Percentiles rank a stretch among this genome's conserved stretches.
Conservation (phyloP, 64 coral and sea anemone species). For the Montipora foliosa region DNA sequence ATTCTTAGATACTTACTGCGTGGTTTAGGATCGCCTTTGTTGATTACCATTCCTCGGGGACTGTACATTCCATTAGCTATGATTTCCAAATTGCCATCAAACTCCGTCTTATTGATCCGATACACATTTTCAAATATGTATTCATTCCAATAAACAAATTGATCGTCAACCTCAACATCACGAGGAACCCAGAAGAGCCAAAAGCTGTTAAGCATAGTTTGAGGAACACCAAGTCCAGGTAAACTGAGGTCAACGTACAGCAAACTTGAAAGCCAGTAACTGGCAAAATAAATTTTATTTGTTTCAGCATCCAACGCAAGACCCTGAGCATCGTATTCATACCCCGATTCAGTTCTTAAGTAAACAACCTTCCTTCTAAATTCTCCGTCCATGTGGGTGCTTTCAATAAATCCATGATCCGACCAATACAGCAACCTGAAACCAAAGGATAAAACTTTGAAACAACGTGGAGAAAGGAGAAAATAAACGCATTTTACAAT, state of each 20-base stretch:
- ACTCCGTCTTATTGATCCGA: neutral
- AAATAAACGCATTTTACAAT: too few relatives aligned
- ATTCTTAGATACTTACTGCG: neutral
- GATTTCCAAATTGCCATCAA: neutral
- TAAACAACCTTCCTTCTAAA: neutral
- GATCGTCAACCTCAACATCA: constrained; percentile 14
- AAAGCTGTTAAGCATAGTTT: neutral
- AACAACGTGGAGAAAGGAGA: neutral
- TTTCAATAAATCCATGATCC: neutral
- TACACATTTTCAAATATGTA: neutral
- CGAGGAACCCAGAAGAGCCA: neutral
- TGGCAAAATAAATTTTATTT: constrained; percentile 50
- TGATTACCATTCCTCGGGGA: constrained; percentile 8
- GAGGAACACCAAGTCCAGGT: neutral
- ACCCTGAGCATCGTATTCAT: neutral
- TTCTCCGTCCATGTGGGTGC: constrained; percentile 34
- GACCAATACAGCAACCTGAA: constrained; percentile 20
- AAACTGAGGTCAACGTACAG: neutral
- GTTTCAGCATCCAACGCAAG: constrained; percentile 20
- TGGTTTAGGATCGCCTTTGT: neutral
- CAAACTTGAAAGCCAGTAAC: neutral
- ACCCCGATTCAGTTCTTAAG: neutral
- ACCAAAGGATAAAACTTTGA: neutral
- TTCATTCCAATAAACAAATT: constrained; percentile 25
- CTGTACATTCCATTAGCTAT: neutral